phyloP scores from a whole-genome alignment of 2,797 vertebrate species.

The Cuniculus paca region DNA sequence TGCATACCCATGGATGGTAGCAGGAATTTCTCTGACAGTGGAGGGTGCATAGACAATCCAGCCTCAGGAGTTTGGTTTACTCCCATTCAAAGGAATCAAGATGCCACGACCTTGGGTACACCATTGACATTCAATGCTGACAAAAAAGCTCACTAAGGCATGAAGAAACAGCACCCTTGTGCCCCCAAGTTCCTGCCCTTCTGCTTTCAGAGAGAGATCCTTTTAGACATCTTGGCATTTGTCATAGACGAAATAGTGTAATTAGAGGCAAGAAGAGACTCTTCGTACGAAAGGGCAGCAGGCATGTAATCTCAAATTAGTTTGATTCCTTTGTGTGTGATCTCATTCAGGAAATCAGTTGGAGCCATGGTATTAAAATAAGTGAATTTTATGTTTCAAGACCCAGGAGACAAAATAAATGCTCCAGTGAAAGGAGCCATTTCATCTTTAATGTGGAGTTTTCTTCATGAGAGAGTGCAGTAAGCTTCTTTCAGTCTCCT shows the following conservation, averaged over 20 bases:
- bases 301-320: conserved; percentile 65
- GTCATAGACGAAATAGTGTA: conserved; percentile 71
- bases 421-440: not conserved
- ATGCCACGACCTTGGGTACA: not conserved
- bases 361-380: conserved; percentile 59
- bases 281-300: conserved; percentile 41
- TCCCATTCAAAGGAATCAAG: not conserved
- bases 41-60: not conserved
- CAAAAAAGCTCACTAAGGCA: not conserved
- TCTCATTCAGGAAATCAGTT: conserved; percentile 70
- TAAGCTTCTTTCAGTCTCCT: not conserved
- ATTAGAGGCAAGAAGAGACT: conserved; percentile 71
- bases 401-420: conserved; percentile 42
- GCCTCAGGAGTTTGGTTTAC: not conserved
- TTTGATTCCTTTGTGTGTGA: conserved; percentile 42
- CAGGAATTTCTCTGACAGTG: not conserved
- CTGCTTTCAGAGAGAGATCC: conserved; percentile 28
- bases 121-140: not conserved
- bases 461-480: not conserved
- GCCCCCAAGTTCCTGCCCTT: not conserved
- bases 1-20: not conserved
- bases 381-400: conserved; percentile 57
- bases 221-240: conserved; percentile 75
- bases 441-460: conserved; percentile 1
- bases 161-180: not conserved